Conservation (phyloP, 2,888 invertebrate species). For the Microctonus aethiopoides region DNA sequence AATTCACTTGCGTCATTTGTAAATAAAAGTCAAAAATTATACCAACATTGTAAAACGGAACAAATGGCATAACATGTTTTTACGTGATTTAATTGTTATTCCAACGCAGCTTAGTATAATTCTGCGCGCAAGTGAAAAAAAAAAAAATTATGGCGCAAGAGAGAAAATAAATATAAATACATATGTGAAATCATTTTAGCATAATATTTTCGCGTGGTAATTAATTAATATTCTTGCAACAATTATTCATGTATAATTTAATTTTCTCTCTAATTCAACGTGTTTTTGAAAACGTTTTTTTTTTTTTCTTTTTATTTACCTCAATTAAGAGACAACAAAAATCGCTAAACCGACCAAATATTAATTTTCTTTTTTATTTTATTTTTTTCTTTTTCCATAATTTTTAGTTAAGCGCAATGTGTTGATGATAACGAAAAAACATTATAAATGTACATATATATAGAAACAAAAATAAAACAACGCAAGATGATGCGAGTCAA, state of each 20-base stretch:
- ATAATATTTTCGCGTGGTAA: no score
- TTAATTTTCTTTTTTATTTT: neutral
- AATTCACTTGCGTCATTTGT: slow-evolving; percentile 33
- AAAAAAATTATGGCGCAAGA: neutral
- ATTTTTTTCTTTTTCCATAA: neutral
- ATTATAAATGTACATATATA: neutral
- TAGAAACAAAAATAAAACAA: neutral
- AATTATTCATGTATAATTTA: no score
- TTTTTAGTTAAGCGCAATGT: neutral
- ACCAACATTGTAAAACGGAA: slow-evolving; percentile 53
- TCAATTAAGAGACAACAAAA: neutral
- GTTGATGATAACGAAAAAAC: neutral
- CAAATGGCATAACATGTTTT: neutral
- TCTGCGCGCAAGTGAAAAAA: neutral
- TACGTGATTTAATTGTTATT: slow-evolving; percentile 37
- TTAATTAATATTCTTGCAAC: no score
- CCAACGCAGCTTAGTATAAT: slow-evolving; percentile 43
- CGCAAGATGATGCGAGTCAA: neutral
- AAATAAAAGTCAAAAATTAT: slow-evolving; percentile 51
- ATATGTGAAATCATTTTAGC: neutral
- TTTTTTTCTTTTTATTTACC: neutral
- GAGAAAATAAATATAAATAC: slow-evolving; percentile 15
- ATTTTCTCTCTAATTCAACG: no score
- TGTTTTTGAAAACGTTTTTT: neutral
- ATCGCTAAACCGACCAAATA: neutral